Conservation (phyloP, 2,797 vertebrate species). For the Mormyrus hasselquistii region DNA sequence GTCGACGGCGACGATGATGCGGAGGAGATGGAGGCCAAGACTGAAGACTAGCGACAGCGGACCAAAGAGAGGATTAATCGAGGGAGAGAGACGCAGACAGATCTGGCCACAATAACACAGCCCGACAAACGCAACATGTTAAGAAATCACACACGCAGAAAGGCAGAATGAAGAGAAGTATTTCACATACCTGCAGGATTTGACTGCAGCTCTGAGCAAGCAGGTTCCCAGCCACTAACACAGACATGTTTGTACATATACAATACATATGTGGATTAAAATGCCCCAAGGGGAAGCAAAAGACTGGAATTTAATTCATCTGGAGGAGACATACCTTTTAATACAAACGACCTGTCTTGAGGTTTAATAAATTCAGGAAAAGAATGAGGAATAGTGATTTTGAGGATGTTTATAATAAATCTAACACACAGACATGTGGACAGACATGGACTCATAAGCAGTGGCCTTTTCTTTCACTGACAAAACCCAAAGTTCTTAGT, state of each 20-base stretch:
- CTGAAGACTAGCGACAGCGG: conserved; percentile 73
- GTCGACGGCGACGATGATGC: conserved; percentile 96
- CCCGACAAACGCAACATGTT: conserved; percentile 43
- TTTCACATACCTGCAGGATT: conserved; percentile 25
- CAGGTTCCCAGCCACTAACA: conserved; percentile 20
- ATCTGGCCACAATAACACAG: conserved; percentile 32
- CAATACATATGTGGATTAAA: background rate
- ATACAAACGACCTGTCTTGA: conserved; percentile 13
- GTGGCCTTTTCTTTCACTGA: conserved; percentile 49
- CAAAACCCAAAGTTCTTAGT: conserved; percentile 42
- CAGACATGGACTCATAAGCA: conserved; percentile 32
- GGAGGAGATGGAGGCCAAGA: conserved; percentile 96
- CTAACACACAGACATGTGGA: conserved; percentile 11
- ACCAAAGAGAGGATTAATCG: background rate
- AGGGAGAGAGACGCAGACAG: conserved; percentile 32
- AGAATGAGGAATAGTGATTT: background rate
- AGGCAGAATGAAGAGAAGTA: conserved; percentile 17
- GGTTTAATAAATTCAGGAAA: background rate
- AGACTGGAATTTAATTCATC: conserved; percentile 30
- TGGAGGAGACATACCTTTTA: conserved; percentile 38
- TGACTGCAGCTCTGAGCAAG: conserved; percentile 30
- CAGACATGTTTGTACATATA: conserved; percentile 20
- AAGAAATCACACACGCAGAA: conserved; percentile 37
- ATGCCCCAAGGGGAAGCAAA: conserved; percentile 20
- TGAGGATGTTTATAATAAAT: conserved; percentile 28